phyloP scores from a whole-genome alignment of 2,113 vertebrate genomes.

The Neotoma lepida region DNA sequence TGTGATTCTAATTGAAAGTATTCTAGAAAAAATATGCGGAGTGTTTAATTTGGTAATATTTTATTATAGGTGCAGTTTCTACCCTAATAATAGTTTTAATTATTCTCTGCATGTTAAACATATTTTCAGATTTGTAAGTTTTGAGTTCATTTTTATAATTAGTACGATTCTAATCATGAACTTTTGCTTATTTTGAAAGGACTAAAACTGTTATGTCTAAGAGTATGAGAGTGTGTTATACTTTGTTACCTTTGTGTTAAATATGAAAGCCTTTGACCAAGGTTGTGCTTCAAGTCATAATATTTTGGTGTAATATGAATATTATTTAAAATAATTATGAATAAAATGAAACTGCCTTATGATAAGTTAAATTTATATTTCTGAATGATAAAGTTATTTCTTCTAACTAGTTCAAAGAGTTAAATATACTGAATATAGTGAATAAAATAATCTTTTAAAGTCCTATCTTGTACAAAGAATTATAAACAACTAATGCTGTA shows the following conservation, averaged over 20 bases:
- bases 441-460: slow-evolving; percentile 8
- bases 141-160: slow-evolving; percentile 29
- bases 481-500: neutral
- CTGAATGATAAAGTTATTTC: neutral
- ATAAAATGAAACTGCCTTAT: slow-evolving; percentile 18
- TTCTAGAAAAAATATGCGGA: neutral
- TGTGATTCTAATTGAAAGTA: slow-evolving; percentile 42
- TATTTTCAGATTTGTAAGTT: slow-evolving; percentile 40
- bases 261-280: neutral
- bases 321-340: slow-evolving; percentile 49
- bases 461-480: neutral
- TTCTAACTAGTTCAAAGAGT: slow-evolving; percentile 47
- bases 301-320: neutral
- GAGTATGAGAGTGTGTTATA: neutral
- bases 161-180: neutral
- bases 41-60: slow-evolving; percentile 12
- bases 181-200: neutral
- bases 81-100: slow-evolving; percentile 36
- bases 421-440: slow-evolving; percentile 24
- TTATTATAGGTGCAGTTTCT: slow-evolving; percentile 27
- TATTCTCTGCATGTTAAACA: slow-evolving; percentile 16
- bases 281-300: neutral
- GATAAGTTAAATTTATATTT: slow-evolving; percentile 27
- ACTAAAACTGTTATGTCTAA: neutral
- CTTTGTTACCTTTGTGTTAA: neutral